Base-by-base conservation (phyloP, 2,888 invertebrate species). In the Tipula helvola region DNA sequence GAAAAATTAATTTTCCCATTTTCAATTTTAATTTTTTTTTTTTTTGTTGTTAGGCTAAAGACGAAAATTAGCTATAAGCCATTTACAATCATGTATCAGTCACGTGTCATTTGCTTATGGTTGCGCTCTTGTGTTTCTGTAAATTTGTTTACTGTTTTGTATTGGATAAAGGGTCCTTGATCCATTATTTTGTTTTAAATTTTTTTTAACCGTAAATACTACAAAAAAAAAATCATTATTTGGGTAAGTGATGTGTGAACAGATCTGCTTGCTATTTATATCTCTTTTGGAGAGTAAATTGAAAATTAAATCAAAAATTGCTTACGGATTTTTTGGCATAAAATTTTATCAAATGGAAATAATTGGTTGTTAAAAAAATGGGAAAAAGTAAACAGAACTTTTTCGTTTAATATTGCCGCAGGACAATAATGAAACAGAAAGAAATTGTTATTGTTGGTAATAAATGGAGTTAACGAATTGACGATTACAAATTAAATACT, bases 61-160 rank as follows among this genome's bases (percentile, higher is more conserved):
- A 71, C 13, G 71, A 71, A 71, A 71, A 71, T 71, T 71, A 71
- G 71, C 71, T 71, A 71, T 28, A 28, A 71, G 71, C 71, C 71
- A 71, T 71, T 71, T 71, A 71, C 71, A 71, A 71, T 71, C 71
- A 71, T 71, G 71, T 71, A 71, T 71, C 71, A 71, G 71, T 71
- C 71, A 28, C 71, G 71, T 71, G 71, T 71, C 71, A 71, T 71
- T 71, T 71, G 71, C 28, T 28, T 71, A 71, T 71, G 71, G 71
- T 71, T 71, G 71, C 71, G 71, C 71, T 71, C 28, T 71, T 57
- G 18, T 5, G 18, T 57, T 57, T 28, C 28, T n/a, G n/a, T n/a
- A n/a, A 28, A 28, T 71, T 71, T 71, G n/a, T n/a, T 28, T 71
- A 10, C 13, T 18, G 12, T 52, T 12, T 52, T 7, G 57, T 18